Evolutionary conservation across 2,113 vertebrate genomes (phyloP).

Genomic region (Ceuthmochares aereus): DNA sequence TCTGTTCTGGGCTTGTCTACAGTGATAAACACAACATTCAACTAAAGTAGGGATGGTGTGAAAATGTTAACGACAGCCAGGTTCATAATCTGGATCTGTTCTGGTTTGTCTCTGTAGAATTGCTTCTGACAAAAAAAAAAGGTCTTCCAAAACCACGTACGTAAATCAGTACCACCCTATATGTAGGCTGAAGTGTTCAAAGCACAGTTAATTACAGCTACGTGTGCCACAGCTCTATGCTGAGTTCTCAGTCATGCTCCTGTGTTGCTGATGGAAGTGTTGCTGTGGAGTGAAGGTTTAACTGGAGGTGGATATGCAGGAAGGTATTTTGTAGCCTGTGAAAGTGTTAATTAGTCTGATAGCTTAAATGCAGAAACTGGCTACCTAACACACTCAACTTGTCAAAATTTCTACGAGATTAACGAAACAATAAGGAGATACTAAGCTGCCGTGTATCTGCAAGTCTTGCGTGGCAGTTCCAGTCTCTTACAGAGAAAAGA

Average conservation of each 20-base stretch:
- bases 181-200: background rate
- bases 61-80: background rate
- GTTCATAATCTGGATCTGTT: background rate
- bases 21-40: background rate
- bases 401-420: background rate
- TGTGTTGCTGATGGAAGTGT: background rate
- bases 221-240: background rate
- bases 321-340: background rate
- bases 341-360: background rate
- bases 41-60: background rate
- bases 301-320: background rate
- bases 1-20: background rate
- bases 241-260: fast-evolving
- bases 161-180: background rate
- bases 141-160: background rate
- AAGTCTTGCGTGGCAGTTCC: background rate
- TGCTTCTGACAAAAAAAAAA: background rate
- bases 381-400: background rate
- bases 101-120: background rate
- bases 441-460: background rate
- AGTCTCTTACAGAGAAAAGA: background rate
- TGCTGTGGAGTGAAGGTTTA: background rate
- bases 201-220: background rate
- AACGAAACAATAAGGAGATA: background rate
- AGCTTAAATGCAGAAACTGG: background rate